Conservation (phyloP, 1,140 invertebrate species). For the Procambarus clarkii region DNA sequence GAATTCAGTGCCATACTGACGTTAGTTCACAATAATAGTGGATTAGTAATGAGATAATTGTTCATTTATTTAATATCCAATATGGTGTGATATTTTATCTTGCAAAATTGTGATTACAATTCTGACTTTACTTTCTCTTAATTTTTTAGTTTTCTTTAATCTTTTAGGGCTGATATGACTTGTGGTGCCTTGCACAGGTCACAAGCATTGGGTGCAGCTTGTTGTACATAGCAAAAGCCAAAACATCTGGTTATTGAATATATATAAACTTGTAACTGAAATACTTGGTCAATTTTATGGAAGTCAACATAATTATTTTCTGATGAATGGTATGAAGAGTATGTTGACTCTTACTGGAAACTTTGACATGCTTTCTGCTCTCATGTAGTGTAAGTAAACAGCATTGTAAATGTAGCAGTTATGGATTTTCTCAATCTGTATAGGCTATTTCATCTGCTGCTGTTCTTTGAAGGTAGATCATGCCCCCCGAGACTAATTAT, state of each 20-base stretch:
- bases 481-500: constrained; percentile 1
- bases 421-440: constrained; percentile 1
- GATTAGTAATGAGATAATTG: background rate
- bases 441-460: constrained; percentile 12
- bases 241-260: background rate
- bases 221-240: background rate
- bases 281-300: background rate
- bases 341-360: background rate
- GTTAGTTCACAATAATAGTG: constrained; percentile 1
- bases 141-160: background rate
- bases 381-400: constrained; percentile 7
- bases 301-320: background rate
- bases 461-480: constrained; percentile 21
- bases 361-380: constrained; percentile 13
- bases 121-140: background rate
- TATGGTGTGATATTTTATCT: background rate
- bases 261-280: background rate
- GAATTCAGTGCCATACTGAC: background rate
- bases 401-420: constrained; percentile 27
- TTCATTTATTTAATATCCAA: background rate
- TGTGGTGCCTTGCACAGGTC: background rate
- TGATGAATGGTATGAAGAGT: background rate
- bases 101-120: background rate
- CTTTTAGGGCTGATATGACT: background rate
- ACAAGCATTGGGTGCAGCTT: constrained; percentile 5